Evolutionary conservation across 2,113 vertebrate genomes (phyloP).

Genomic region (Scatophagus argus): DNA sequence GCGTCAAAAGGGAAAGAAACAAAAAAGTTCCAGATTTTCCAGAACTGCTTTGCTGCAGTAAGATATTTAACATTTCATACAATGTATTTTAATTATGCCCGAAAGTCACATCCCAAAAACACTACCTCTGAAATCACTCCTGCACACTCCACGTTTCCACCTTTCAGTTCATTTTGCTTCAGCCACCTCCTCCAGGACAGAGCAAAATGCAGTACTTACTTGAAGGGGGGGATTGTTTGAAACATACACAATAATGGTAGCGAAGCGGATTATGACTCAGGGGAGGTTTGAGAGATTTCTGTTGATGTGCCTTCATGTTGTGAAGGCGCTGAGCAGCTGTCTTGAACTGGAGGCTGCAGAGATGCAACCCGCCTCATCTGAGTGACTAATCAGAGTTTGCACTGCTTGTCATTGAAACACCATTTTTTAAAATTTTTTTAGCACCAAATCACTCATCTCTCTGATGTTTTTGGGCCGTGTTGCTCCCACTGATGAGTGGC

Average conservation of each 20-base stretch:
- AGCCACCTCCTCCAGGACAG: background rate
- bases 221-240: background rate
- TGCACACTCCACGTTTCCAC: background rate
- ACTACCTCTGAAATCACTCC: background rate
- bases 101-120: background rate
- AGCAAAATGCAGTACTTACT: background rate
- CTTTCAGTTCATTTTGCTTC: background rate
- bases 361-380: background rate
- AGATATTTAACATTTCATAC: too few species aligned
- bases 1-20: background rate
- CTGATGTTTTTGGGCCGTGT: constrained; percentile 6
- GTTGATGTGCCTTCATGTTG: background rate
- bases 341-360: constrained; percentile 2
- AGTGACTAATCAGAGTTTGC: constrained; percentile 5
- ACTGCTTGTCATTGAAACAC: constrained; percentile 14
- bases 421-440: constrained; percentile 33
- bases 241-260: background rate
- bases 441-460: constrained; percentile 7
- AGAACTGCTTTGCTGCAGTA: too few species aligned
- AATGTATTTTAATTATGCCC: background rate
- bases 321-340: background rate
- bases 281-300: background rate
- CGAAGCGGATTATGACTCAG: background rate
- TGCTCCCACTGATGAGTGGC: constrained; percentile 38
- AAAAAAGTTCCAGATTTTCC: background rate